These are phyloP conservation scores for Sarcophaga caerulescens DNA, from an alignment of 2,888 invertebrate species.

Conservation along the genomic window DNA sequence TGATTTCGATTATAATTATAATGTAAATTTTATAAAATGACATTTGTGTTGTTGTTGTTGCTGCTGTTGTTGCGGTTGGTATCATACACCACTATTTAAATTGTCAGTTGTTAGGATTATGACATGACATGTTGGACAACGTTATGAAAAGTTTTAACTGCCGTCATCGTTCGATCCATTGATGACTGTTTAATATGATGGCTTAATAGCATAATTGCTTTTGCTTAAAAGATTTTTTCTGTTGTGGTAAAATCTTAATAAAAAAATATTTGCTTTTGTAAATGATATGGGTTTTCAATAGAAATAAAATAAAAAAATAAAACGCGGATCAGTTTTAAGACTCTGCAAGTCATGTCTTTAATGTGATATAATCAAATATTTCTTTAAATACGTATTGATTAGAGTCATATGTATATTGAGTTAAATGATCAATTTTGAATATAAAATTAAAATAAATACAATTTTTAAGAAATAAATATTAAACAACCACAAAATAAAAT, in stretches of 20 bases:
- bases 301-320: slow-evolving; percentile 5
- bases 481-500: no score
- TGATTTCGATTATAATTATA: slow-evolving; percentile 18
- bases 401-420: no score
- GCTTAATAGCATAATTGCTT: slow-evolving; percentile 57
- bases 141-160: background rate
- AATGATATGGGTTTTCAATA: no score
- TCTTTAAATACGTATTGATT: background rate
- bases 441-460: no score
- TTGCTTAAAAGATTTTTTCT: slow-evolving; percentile 19
- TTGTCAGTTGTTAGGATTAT: slow-evolving; percentile 40
- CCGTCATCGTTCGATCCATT: background rate
- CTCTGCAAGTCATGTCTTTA: background rate
- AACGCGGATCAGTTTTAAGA: background rate
- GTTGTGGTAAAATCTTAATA: background rate
- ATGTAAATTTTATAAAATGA: slow-evolving; percentile 10
- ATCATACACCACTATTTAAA: background rate
- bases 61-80: no score
- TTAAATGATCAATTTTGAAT: no score
- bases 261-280: background rate
- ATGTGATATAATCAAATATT: slow-evolving; percentile 16
- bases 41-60: slow-evolving; percentile 5
- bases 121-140: slow-evolving; percentile 54
- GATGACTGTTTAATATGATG: slow-evolving; percentile 6
- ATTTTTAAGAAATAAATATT: no score